Base-by-base conservation (phyloP, 1,140 invertebrate species). In the Drosophila pallidifrons region DNA sequence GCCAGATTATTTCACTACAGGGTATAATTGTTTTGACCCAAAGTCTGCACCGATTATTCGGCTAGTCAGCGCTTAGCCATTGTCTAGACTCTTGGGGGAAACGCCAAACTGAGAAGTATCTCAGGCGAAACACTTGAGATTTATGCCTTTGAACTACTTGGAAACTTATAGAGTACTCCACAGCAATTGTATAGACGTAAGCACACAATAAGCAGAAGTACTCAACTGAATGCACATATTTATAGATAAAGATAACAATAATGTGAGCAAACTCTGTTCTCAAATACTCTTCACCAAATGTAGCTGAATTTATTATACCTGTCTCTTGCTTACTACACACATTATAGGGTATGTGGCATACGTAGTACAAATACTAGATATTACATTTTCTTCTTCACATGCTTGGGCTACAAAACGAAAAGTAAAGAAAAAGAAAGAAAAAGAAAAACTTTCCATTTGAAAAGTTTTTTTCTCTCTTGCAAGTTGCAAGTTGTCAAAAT, bases 401-500 rank as follows among this genome's bases (percentile, higher is more conserved):
- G 49, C 41, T 43, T 38, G 35, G 35, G 35, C 35, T 10, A 10
- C 35, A 10, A 38, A 10, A 38, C 3, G 13, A 43, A n/a, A 10
- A 41, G 10, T 10, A 41, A 30, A 13, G 47, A 52, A 32, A 15
- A 35, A 20, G 54, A 5, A 57, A 35, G 52, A 25, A 45, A 30
- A 64, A n/a, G n/a, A n/a, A 57, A 69, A 75, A 35, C 60, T 75
- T 75, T 59, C 32, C 45, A 65, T 70, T 70, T 57, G 46, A 25
- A 49, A 70, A 70, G 51, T 69, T 70, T 68, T 73, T 75, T 51
- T 41, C 20, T 38, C 38, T 43, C n/a, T 13, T 71, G 59, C 72
- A 76, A 82, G 63, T 79, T 82, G 80, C 69, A 68, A 74, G 82
- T 88, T 87, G 82, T 82, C 77, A 75, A 82, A 87, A 88, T 80